Evolutionary conservation across 2,888 invertebrate genomes (phyloP).

Genomic region (Netelia fuscicornis): DNA sequence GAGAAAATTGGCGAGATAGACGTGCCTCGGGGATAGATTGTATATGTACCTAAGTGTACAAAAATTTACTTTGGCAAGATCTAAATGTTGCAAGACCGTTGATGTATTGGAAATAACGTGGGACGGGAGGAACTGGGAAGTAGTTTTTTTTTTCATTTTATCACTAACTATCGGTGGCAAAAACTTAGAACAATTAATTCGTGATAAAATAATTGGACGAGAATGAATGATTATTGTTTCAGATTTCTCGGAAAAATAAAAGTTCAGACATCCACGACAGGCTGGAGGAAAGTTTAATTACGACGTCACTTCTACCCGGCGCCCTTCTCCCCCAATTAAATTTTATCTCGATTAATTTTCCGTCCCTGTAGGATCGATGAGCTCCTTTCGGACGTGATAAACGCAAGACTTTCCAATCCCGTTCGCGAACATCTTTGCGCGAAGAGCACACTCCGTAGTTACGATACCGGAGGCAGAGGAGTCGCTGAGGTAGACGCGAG

Average conservation of each 20-base stretch:
- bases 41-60: neutral
- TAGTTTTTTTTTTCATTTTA: too few species aligned
- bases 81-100: neutral
- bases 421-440: neutral
- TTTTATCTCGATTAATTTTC: constrained; percentile 18
- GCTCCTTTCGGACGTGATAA: neutral
- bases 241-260: neutral
- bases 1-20: neutral
- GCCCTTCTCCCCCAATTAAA: neutral
- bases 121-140: neutral
- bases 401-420: constrained; percentile 1
- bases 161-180: neutral
- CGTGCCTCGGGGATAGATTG: neutral
- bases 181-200: neutral
- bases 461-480: neutral
- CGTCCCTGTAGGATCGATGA: constrained; percentile 8
- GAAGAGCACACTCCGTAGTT: neutral
- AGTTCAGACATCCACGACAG: neutral
- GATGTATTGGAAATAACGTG: neutral
- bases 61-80: neutral
- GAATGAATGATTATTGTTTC: neutral
- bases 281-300: neutral
- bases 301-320: neutral
- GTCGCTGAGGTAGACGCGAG: neutral
- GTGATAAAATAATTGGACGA: too few species aligned